Base-by-base conservation (phyloP, 30 jellyfish, hydroid and myxozoan genomes). In the Pelagia noctiluca region DNA sequence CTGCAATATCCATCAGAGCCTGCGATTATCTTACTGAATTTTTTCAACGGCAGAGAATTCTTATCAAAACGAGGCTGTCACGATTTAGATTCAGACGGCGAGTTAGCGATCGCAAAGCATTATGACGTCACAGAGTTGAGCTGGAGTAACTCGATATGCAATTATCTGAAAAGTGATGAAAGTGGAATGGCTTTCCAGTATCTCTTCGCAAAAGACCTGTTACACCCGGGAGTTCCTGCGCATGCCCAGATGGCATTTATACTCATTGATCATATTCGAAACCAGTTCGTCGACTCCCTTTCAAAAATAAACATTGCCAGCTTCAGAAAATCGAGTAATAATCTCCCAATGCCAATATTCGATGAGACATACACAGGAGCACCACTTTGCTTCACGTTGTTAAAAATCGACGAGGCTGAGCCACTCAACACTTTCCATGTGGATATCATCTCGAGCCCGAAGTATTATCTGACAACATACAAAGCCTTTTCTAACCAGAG, bases 211-310 rank as follows among this genome's bases (percentile, higher is more conserved):
- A 75, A 73, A 30, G 96, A 87, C 46, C 78, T 63, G 37, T 69
- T 47, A 24, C 96, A 87, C 24, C 96, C 96, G 26, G 77, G 91
- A 33, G 66, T 87, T 12, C 57, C 90, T 0, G 91, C 90, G 32
- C 96, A 87, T 66, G 96, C 96, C 50, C 96, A 87, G 50, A 87
- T 87, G 96, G 91, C 96, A 16, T 87, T 76, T 24, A 75, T 87
- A 12, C 82, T 87, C 5, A 87, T 76, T 35, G 96, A 87, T 25
- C 85, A 87, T 49, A 87, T 87, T 3, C 52, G 96, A 61, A 91
- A 87, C 63, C 90, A 76, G 73, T 77, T 87, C 70, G 78, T 87
- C 21, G 76, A 75, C 35, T 79, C 86, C 11, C 57, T 87, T 29
- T 36, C 84, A 23, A 46, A 70, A 24, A 54, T 53, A 19, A 53